Conservation (phyloP, 2,113 vertebrate species). For the Numida meleagris region DNA sequence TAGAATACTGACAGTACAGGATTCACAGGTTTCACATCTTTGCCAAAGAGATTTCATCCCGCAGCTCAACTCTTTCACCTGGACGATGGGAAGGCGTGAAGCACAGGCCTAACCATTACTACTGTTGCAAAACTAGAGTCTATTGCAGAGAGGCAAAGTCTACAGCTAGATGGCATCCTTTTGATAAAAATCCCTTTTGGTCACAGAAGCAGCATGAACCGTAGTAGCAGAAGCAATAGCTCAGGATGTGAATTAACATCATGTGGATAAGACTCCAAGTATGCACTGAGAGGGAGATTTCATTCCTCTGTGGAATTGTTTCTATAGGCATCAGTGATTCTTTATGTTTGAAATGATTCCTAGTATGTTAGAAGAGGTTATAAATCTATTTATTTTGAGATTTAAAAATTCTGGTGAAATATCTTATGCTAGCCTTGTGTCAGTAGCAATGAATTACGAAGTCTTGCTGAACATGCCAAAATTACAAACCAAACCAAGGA, state of each 20-base stretch:
- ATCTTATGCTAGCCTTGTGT: neutral
- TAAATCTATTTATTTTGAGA: neutral
- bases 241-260: neutral
- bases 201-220: neutral
- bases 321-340: neutral
- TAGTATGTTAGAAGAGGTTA: rapidly evolving
- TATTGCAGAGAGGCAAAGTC: neutral
- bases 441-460: neutral
- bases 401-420: neutral
- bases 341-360: neutral
- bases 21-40: neutral
- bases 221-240: neutral
- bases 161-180: neutral
- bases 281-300: neutral
- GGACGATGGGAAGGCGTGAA: neutral
- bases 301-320: neutral
- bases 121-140: neutral
- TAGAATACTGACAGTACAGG: neutral
- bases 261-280: neutral
- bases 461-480: neutral
- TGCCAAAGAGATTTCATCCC: neutral
- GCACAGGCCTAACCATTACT: neutral
- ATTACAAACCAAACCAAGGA: neutral
- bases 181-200: neutral
- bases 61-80: neutral